phyloP scores from a whole-genome alignment of 2,113 vertebrate species.

The Mesitornis unicolor region DNA sequence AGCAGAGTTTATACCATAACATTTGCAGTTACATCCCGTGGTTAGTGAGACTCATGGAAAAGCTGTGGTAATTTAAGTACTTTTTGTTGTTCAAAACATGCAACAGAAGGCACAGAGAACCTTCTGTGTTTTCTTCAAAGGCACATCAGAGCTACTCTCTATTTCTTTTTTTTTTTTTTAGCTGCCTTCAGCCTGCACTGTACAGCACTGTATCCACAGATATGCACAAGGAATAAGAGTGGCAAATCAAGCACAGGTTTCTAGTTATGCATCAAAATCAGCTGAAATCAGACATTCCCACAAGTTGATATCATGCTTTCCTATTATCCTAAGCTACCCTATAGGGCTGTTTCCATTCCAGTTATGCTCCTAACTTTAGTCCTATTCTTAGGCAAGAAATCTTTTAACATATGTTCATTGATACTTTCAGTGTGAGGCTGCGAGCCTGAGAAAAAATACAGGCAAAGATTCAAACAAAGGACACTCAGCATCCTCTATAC shows the following conservation, averaged over 20 bases:
- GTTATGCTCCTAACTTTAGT: background rate
- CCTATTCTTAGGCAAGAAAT: background rate
- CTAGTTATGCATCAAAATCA: background rate
- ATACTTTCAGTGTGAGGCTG: background rate
- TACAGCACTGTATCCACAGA: background rate
- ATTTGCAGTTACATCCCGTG: background rate
- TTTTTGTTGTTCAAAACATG: background rate
- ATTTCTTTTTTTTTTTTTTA: background rate
- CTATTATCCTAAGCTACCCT: background rate
- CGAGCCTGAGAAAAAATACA: background rate
- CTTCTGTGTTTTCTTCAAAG: background rate
- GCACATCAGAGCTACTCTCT: background rate
- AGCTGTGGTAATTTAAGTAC: background rate
- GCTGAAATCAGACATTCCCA: background rate
- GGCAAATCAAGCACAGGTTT: background rate
- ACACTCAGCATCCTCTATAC: background rate
- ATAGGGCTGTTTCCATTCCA: background rate
- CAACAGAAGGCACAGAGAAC: background rate
- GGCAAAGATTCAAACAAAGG: background rate
- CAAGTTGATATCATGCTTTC: background rate
- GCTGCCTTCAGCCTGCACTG: background rate
- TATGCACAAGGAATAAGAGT: background rate
- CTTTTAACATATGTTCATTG: background rate
- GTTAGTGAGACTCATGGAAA: background rate
- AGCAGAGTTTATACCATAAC: background rate